Base-by-base conservation (phyloP, 2,113 vertebrate species). In the Corynorhinus townsendii region DNA sequence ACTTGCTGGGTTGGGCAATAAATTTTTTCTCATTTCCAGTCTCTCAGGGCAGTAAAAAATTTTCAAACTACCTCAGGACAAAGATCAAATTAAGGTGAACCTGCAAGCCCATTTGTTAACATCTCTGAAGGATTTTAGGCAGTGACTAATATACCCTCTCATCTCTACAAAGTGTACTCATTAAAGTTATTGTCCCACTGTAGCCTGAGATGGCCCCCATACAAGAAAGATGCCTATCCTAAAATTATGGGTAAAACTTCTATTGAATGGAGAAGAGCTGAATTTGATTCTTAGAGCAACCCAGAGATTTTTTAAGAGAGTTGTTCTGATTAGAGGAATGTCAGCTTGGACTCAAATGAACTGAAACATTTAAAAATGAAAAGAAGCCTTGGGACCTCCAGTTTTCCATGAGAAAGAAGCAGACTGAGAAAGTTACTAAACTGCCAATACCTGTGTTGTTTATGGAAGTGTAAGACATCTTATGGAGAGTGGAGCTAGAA, bases 71-170 rank as follows among this genome's bases (percentile, higher is more conserved):
- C n/a, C 35, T 94, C 64, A 24, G 66, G 64, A 91, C 59, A 93
- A 89, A 94, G 33, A 93, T 86, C 33, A 80, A 81, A 91, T 91
- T 82, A 80, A 93, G 52, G 12, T 80, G 16, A 35, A 5, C 64
- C 87, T 81, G 30, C 43, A 92, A 69, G 75, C 35, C 54, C 35
- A 47, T 81, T 92, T 81, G 64, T 93, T 80, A 92, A 62, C n/a
- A 76, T 40, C 40, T 47, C 73, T 47, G 35, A 81, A 87, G 95
- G 73, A 73, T 73, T 89, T 16, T 17, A 87, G 49, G n/a, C 22
- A 62, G 38, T 49, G 45, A 66, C 28, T 38, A 19, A 9, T 75
- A 49, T 86, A 38, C 20, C n/a, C 45, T 85, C 72, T 94, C 76
- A 76, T 72, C 28, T 75, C 62, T 28, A 54, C n/a, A 56, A 88